These are phyloP conservation scores for Chaetorhynchus papuensis DNA, from an alignment of 2,113 vertebrate genomes.

Conservation along the genomic window DNA sequence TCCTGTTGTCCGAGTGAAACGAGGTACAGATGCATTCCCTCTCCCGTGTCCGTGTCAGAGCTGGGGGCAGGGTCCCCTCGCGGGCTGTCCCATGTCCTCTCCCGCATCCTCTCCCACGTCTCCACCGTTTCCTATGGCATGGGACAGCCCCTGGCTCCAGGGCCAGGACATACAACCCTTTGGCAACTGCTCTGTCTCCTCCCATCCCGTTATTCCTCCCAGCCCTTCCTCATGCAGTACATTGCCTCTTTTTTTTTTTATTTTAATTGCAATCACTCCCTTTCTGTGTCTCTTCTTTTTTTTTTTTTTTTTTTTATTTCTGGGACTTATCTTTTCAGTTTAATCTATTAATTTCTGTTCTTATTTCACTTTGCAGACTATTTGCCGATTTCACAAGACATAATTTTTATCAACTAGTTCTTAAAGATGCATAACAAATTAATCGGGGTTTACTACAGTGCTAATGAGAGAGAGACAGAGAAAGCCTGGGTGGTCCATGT, in stretches of 20 bases:
- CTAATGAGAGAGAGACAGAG: constrained; percentile 81
- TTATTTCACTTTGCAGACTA: constrained; percentile 82
- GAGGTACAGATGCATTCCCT: neutral
- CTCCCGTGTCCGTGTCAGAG: neutral
- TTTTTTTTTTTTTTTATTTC: neutral
- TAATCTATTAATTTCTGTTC: constrained; percentile 78
- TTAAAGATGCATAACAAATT: constrained; percentile 91
- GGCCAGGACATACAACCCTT: neutral
- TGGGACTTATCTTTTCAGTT: constrained; percentile 63
- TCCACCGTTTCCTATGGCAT: rapidly evolving
- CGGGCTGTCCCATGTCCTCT: neutral
- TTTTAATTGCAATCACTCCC: neutral
- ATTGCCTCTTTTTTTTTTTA: neutral
- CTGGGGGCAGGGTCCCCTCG: neutral
- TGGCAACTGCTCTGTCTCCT: neutral
- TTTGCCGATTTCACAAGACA: constrained; percentile 79
- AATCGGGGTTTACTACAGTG: constrained; percentile 85
- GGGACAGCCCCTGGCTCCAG: neutral
- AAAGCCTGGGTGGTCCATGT: constrained; percentile 66
- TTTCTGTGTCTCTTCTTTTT: neutral
- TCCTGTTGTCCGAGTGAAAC: neutral
- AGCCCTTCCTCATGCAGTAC: neutral
- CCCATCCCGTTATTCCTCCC: neutral
- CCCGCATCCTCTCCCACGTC: neutral
- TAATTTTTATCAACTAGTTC: constrained; percentile 82